Base-by-base conservation (phyloP, 1,140 invertebrate genomes). In the Anastrepha ludens region DNA sequence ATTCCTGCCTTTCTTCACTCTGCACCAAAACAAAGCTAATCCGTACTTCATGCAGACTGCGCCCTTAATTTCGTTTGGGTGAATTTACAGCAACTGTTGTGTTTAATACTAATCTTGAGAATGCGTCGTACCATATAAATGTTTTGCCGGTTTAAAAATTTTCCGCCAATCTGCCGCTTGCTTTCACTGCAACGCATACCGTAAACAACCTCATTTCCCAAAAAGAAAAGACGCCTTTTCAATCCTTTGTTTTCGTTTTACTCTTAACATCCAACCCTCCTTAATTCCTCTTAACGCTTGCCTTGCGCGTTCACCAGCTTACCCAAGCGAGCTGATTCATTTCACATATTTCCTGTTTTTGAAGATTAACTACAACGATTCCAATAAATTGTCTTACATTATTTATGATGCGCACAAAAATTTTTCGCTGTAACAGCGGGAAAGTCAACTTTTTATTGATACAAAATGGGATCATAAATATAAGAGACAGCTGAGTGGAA, bases 391-490 rank as follows among this genome's bases (percentile, higher is more conserved):
- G 44, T 81, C 3, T 41, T 55, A 55, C 74, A 81, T 81, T 81
- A 81, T 81, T 81, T 81, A 81, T 81, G 74, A 81, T 81, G 74
- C 74, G 74, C 74, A 81, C 74, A 81, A 81, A 81, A 81, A 81
- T 81, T 81, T 81, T 29, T 55, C n/a, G 47, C 74, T 55, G 20
- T 55, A 55, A 81, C 74, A 81, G 74, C 74, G 17, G 74, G 17
- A 44, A 81, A 81, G 74, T 81, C 74, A 81, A 81, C 74, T 29
- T 81, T 81, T 81, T 81, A 81, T 81, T 81, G 74, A 81, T 81
- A 81, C 74, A 81, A 81, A 81, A 81, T 81, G 74, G 55, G 47
- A 81, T 81, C 74, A 81, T 81, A 81, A 81, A 81, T 81, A 81
- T 29, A 81, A 81, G 44, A 55, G 47, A 81, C 47, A 81, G 74